Conservation (phyloP, 2,888 invertebrate species). For the Cantharis rustica region DNA sequence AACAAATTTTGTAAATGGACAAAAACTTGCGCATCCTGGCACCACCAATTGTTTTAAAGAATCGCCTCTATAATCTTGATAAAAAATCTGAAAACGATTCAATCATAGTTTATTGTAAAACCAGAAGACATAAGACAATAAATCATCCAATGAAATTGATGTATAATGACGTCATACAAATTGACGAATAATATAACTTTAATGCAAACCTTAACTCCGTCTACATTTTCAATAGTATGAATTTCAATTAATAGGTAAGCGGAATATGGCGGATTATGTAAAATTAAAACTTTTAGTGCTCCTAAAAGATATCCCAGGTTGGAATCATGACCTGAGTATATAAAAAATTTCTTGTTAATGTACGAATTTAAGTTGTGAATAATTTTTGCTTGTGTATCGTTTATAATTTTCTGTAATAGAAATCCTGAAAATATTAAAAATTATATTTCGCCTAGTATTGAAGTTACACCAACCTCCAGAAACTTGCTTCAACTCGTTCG, state of each 20-base stretch:
- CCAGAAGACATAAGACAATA: neutral
- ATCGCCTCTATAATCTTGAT: neutral
- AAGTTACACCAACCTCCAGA: neutral
- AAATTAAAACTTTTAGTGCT: neutral
- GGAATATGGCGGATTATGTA: neutral
- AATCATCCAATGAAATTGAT: no score
- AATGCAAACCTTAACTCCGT: neutral
- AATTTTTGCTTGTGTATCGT: neutral
- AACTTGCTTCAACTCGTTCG: neutral
- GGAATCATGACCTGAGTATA: neutral
- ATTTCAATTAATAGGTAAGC: neutral
- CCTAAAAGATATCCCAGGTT: neutral
- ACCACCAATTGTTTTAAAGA: neutral
- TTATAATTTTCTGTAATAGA: neutral
- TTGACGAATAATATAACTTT: no score
- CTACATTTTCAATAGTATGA: neutral
- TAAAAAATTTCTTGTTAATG: neutral
- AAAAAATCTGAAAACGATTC: neutral
- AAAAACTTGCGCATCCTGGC: neutral
- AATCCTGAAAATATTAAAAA: neutral
- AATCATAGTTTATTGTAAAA: neutral
- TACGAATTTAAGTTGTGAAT: neutral
- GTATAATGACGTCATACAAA: no score
- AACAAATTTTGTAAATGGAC: neutral
- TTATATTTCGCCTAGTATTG: neutral